Conservation (phyloP, 2,888 invertebrate genomes). For the Pasiphila rectangulata region DNA sequence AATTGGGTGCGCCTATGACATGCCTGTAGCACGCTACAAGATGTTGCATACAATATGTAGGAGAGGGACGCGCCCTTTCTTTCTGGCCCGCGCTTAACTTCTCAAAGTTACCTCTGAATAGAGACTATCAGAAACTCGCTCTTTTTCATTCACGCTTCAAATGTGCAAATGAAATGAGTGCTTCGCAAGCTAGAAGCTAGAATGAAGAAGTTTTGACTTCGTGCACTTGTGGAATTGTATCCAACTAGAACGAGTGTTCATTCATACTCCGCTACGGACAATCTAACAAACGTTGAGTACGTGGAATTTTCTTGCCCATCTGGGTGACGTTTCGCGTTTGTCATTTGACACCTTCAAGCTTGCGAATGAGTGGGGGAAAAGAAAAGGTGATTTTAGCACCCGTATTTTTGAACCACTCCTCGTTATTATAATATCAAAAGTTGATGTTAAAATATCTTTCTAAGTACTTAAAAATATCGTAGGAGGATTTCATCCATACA, state of each 20-base stretch:
- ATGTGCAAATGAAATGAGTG: conserved; percentile 19
- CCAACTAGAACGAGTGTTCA: conserved; percentile 20
- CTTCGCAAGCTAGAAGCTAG: conserved; percentile 22
- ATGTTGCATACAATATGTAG: no score
- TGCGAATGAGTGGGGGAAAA: conserved; percentile 23
- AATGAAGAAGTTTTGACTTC: conserved; percentile 14
- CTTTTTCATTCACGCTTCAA: conserved; percentile 11
- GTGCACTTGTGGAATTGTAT: conserved; percentile 11
- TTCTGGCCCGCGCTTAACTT: background rate
- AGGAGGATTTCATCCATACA: conserved; percentile 6
- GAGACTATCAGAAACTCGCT: conserved; percentile 10
- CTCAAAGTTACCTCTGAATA: conserved; percentile 14
- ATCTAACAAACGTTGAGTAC: conserved; percentile 19
- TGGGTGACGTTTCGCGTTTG: conserved; percentile 8
- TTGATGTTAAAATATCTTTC: conserved; percentile 10
- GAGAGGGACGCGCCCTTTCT: no score
- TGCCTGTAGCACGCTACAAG: no score
- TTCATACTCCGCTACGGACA: conserved; percentile 15
- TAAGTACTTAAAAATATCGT: conserved; percentile 6
- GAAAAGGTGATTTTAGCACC: conserved; percentile 7
- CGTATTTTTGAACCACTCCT: conserved; percentile 5
- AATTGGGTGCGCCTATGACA: no score
- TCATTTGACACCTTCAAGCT: conserved; percentile 17
- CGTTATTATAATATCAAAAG: conserved; percentile 16
- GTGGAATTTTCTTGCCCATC: conserved; percentile 2